Evolutionary conservation across 2,113 vertebrate genomes (phyloP).

Genomic region (Microcebus tavaratra): DNA sequence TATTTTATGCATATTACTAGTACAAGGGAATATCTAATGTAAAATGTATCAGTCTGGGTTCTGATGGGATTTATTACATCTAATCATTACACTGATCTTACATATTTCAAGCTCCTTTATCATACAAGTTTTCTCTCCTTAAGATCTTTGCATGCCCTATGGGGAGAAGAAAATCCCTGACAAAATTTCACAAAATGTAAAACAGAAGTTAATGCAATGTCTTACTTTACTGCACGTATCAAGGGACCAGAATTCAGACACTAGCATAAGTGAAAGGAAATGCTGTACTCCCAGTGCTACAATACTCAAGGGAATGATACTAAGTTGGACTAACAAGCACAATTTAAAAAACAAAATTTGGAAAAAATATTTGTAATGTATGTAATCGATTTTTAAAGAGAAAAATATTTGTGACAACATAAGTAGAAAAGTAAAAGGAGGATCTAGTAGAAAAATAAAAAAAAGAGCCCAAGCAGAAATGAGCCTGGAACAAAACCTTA

Average conservation of each 20-base stretch:
- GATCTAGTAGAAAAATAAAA: not conserved
- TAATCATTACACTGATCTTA: conserved; percentile 57
- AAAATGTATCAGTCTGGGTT: conserved; percentile 39
- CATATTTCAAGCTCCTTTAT: conserved; percentile 4
- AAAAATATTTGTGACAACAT: not conserved
- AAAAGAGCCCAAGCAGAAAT: not conserved
- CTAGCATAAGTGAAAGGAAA: conserved; percentile 21
- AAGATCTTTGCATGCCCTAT: not conserved
- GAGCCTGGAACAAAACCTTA: not conserved
- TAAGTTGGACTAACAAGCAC: not conserved
- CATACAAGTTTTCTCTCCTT: not conserved
- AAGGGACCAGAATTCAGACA: not conserved
- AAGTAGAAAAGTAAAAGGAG: not conserved
- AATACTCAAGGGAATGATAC: not conserved
- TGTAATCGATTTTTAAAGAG: not conserved
- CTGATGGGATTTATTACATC: conserved; percentile 32
- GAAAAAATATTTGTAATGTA: not conserved
- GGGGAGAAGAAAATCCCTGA: not conserved
- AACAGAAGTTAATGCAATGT: conserved; percentile 15
- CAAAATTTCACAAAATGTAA: conserved; percentile 15
- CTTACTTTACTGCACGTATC: not conserved
- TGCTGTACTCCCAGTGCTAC: not conserved
- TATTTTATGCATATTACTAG: conserved; percentile 25
- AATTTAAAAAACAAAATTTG: not conserved
- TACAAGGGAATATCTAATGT: conserved; percentile 33